These are phyloP conservation scores for Lordiphosa clarofinis DNA, from an alignment of 1,140 invertebrate species.

Conservation along the genomic window DNA sequence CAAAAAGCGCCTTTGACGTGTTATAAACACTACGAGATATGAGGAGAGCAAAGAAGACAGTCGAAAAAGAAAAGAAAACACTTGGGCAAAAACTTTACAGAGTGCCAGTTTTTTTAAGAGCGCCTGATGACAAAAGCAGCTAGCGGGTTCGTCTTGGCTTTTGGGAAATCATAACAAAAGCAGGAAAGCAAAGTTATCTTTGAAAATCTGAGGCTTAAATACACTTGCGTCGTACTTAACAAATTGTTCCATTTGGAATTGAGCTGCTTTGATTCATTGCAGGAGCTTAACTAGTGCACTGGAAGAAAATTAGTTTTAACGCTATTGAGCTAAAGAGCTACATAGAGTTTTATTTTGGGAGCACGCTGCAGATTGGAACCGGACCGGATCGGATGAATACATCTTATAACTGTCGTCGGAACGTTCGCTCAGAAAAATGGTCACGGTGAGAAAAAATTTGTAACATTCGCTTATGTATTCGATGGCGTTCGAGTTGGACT, in stretches of 20 bases:
- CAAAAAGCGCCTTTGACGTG: conserved; percentile 75
- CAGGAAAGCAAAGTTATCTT: conserved; percentile 39
- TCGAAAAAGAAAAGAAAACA: conserved; percentile 40
- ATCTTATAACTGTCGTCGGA: no score
- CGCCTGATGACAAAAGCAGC: conserved; percentile 61
- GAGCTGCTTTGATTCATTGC: conserved; percentile 33
- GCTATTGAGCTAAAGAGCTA: no score
- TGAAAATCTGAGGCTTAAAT: conserved; percentile 42
- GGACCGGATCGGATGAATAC: no score
- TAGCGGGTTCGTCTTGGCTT: conserved; percentile 42
- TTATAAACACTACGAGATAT: conserved; percentile 47
- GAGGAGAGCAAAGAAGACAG: conserved; percentile 9
- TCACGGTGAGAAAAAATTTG: no score
- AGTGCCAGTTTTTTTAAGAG: conserved; percentile 39
- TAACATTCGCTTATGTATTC: no score
- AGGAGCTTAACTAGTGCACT: no score
- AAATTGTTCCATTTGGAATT: conserved; percentile 29
- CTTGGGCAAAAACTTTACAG: conserved; percentile 59
- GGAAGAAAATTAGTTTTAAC: no score
- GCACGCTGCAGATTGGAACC: no score
- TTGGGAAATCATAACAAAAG: conserved; percentile 62
- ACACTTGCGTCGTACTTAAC: conserved; percentile 42
- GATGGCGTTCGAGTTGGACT: no score
- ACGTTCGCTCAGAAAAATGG: no score
- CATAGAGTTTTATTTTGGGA: no score